Evolutionary conservation across 2,113 vertebrate genomes (phyloP), one percentile per base, ranked within the genome.

Genomic region (Callionymus lyra): DNA sequence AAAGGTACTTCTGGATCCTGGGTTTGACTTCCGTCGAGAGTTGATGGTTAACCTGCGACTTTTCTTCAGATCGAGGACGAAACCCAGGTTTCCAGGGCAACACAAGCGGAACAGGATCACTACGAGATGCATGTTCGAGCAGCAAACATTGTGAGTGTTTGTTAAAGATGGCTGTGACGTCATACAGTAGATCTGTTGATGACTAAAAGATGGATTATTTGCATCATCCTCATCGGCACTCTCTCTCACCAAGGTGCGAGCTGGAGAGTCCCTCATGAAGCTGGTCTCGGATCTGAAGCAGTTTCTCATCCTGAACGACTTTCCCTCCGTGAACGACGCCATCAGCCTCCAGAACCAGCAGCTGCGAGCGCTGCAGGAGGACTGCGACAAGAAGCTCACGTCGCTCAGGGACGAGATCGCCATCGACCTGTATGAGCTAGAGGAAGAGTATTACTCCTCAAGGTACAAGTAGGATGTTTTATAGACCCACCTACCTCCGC

Each of bases 381-480:
- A 97, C 14, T 98, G 95, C 1, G 95, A 99, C 83, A 91, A 94
- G 72, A 99, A 97, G 72, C 83, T 99, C 34, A 87, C 88, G 21
- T 76, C 91, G 0, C 87, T 99, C 41, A 77, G 95, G 1, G 95
- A 99, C 2, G 95, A 99, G 84, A 89, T 96, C 46, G 94, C 95
- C 63, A 80, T 94, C n/a, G 95, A 99, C 84, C 91, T 99, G 18
- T 99, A 96, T 39, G 95, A 99, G 86, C 85, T 99, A 64, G 95
- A 99, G 86, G 95, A 99, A 91, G 95, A 98, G 81, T 98, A 94
- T 88, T 99, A 99, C 90, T 99, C 95, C 79, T 98, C 94, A 90
- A 98, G 95, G 95, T 99, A 98, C 89, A 94, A 90, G 85, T 99
- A 96, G 86, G 75, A 65, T 67, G 34, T 58, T 31, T 40, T 44